Evolutionary conservation across 2,113 vertebrate species (phyloP).

Genomic region (Oncorhynchus nerka): DNA sequence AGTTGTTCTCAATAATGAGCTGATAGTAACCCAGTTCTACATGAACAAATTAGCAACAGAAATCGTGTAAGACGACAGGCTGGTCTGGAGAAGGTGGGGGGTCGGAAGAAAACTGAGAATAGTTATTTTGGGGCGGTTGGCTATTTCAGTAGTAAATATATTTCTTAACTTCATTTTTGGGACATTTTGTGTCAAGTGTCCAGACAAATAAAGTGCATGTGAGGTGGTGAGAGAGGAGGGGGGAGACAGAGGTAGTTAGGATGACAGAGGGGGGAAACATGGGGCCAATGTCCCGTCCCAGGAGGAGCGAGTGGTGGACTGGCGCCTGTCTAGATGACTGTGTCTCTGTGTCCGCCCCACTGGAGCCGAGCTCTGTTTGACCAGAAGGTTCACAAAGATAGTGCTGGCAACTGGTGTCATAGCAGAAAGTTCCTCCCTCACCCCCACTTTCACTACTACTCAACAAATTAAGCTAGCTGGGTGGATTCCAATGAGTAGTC

Average conservation of each 20-base stretch:
- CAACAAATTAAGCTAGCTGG: slow-evolving; percentile 1
- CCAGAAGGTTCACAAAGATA: slow-evolving; percentile 70
- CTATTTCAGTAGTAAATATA: background rate
- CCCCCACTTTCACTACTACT: too few relatives aligned
- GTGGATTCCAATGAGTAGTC: slow-evolving; percentile 41
- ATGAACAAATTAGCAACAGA: background rate
- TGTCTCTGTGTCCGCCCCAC: slow-evolving; percentile 53
- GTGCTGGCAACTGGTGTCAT: slow-evolving; percentile 25
- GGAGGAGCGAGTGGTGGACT: slow-evolving; percentile 45
- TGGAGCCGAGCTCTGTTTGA: slow-evolving; percentile 76
- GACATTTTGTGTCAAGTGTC: slow-evolving; percentile 6
- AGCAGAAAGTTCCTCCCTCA: background rate
- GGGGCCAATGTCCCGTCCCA: slow-evolving; percentile 50
- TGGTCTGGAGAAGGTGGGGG: background rate
- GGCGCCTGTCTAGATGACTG: slow-evolving; percentile 68
- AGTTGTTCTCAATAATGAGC: background rate
- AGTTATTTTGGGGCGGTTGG: too few relatives aligned
- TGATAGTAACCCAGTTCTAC: background rate
- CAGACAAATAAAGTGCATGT: slow-evolving; percentile 3
- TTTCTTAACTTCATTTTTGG: background rate
- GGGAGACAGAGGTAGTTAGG: background rate
- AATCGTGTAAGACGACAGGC: background rate
- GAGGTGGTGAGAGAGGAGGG: background rate
- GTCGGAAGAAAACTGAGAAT: too few relatives aligned
- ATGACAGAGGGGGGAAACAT: background rate